Conservation (phyloP, 2,888 invertebrate species). For the Linnaemya tessellans region DNA sequence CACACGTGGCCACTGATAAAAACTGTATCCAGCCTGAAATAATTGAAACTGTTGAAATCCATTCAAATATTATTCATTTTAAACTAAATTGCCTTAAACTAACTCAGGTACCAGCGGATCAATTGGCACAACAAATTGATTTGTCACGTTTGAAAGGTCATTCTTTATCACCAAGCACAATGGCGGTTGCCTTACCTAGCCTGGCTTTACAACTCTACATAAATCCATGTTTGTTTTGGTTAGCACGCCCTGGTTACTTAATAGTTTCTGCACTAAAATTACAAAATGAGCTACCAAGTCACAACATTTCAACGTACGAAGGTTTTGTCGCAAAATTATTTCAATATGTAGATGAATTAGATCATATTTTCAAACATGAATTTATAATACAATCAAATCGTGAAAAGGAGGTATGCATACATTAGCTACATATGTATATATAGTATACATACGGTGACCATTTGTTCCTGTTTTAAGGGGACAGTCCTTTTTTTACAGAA, state of each 20-base stretch:
- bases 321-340: conserved; percentile 73
- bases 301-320: conserved; percentile 28
- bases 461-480: too few species aligned
- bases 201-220: conserved; percentile 90
- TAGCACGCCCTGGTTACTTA: conserved; percentile 87
- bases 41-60: conserved; percentile 86
- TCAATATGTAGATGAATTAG: conserved; percentile 75
- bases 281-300: conserved; percentile 73
- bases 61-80: conserved; percentile 83
- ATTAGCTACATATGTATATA: neutral
- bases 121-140: conserved; percentile 82
- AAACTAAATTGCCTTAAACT: conserved; percentile 76
- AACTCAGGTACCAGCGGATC: conserved; percentile 77
- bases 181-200: conserved; percentile 88
- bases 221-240: conserved; percentile 89
- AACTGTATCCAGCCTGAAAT: conserved; percentile 84
- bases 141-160: conserved; percentile 85
- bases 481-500: too few species aligned
- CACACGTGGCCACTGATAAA: conserved; percentile 84
- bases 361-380: conserved; percentile 86
- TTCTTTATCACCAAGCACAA: conserved; percentile 86
- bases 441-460: too few species aligned
- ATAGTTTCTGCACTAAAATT: conserved; percentile 82
- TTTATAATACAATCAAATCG: conserved; percentile 86
- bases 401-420: conserved; percentile 82